Evolutionary conservation across 2,797 vertebrate genomes (phyloP), one percentile per base, ranked within the genome.

Genomic region (Amblyraja radiata): DNA sequence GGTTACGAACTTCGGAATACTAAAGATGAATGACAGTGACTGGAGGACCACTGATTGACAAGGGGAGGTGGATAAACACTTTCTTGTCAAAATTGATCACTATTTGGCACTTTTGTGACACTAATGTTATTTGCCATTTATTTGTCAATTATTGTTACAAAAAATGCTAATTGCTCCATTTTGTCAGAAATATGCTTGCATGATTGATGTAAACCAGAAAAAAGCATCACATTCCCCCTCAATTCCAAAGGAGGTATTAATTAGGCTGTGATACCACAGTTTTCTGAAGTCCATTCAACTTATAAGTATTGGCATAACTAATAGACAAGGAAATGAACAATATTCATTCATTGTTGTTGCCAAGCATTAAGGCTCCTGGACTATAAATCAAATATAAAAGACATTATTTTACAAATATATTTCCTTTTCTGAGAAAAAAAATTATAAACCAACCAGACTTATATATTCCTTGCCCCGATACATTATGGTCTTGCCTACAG

Each of bases 231-330:
- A 68, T 11, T 68, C 65, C 10, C 65, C 65, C 16, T 16, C 65
- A 96, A 95, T 95, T 96, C 95, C 96, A 95, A 93, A 94, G 96
- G 96, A 96, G 95, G 96, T 96, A 96, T 96, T 96, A 97, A 97
- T 97, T 96, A 96, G 95, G 96, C 96, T 95, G 95, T 96, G 96
- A 97, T 96, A 96, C 94, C 96, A 95, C 95, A 95, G 94, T 96
- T 97, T 96, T 95, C 95, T 95, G 95, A 96, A 95, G 93, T 94
- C 96, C 96, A 97, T 96, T 95, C 94, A 95, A 96, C 95, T 94
- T 95, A 95, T 96, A 95, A 95, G 95, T 90, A 94, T 93, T 95
- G 93, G 93, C 93, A 94, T 96, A 94, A 97, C 94, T 96, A 96
- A 96, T 96, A 95, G 95, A 96, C 95, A 96, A 95, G 96, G 94